A percentile compares a stretch with the other conserved stretches of the same genome.
Conservation (phyloP, 2,797 vertebrate species). For the Zalophus californianus region DNA sequence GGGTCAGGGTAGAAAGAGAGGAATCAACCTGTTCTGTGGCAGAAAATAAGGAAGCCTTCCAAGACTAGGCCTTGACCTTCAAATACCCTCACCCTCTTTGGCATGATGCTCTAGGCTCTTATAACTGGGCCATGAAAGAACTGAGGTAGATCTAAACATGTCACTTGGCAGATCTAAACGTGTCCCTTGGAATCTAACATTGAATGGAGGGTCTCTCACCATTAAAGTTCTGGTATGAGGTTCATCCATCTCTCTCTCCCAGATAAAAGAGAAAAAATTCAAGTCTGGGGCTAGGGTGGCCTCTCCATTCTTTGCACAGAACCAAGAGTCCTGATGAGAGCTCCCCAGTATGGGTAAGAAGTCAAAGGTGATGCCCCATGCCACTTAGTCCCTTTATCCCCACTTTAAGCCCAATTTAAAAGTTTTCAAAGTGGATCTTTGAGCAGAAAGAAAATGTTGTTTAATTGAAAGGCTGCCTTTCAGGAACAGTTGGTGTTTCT, state of each 20-base stretch:
- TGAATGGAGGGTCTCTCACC: not conserved
- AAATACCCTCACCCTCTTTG: not conserved
- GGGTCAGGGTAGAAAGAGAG: not conserved
- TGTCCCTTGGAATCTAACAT: not conserved
- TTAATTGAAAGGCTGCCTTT: constrained; percentile 85
- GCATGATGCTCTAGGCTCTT: not conserved
- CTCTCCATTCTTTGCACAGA: constrained; percentile 71
- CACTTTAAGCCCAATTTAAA: constrained; percentile 83
- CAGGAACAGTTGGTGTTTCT: constrained; percentile 80
- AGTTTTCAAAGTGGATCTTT: constrained; percentile 84
- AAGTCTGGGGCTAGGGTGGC: constrained; percentile 68
- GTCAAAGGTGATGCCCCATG: constrained; percentile 75
- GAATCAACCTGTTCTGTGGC: not conserved
- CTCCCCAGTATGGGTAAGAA: constrained; percentile 62
- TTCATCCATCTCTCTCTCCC: constrained; percentile 62
- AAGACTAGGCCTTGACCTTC: not conserved
- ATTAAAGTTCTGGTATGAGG: not conserved
- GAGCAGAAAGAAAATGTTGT: constrained; percentile 83
- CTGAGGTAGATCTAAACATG: not conserved
- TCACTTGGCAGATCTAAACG: not conserved
- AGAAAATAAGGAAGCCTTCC: not conserved
- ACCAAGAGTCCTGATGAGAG: not conserved
- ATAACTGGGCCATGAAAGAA: not conserved
- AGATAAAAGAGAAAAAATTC: constrained; percentile 79
- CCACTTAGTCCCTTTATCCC: constrained; percentile 77